These are phyloP conservation scores for Istiophorus platypterus DNA, from an alignment of 2,113 vertebrate species.

Conservation along the genomic window DNA sequence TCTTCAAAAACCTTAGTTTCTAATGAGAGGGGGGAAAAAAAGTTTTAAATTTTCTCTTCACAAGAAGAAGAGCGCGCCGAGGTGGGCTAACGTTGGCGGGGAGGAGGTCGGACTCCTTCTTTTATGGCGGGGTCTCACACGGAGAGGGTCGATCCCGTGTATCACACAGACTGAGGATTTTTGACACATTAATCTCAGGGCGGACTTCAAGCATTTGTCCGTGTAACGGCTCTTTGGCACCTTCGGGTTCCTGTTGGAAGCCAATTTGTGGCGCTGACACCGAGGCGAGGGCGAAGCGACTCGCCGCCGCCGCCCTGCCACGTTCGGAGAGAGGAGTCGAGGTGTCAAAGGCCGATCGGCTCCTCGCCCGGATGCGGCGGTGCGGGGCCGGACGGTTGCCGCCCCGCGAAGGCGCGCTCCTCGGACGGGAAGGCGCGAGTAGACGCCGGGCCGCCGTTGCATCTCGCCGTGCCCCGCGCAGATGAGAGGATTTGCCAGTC, in stretches of 20 bases:
- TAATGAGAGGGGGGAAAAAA: conserved; percentile 7
- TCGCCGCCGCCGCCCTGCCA: conserved; percentile 58
- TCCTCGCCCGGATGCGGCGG: conserved; percentile 68
- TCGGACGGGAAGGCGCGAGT: conserved; percentile 63
- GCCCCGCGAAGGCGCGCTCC: conserved; percentile 61
- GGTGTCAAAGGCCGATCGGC: conserved; percentile 85
- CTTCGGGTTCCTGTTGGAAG: conserved; percentile 83
- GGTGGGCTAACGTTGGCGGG: conserved; percentile 9
- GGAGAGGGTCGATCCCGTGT: conserved; percentile 65
- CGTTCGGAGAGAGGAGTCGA: conserved; percentile 74
- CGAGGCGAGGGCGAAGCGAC: conserved; percentile 55
- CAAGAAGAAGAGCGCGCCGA: conserved; percentile 1
- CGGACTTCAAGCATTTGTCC: conserved; percentile 77
- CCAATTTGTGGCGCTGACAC: conserved; percentile 82
- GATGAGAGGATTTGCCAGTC: conserved; percentile 73
- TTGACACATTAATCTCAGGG: conserved; percentile 73
- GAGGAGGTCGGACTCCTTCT: conserved; percentile 13
- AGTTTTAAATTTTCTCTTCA: conserved; percentile 7
- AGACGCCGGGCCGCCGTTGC: conserved; percentile 66
- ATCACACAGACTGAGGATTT: conserved; percentile 56
- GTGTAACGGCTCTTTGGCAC: conserved; percentile 84
- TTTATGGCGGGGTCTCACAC: conserved; percentile 64
- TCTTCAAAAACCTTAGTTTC: neutral
- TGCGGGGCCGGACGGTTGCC: conserved; percentile 74
- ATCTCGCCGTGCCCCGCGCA: conserved; percentile 63